These are phyloP conservation scores for Brenthis hecate DNA, from an alignment of 2,888 invertebrate genomes.

Conservation along the genomic window DNA sequence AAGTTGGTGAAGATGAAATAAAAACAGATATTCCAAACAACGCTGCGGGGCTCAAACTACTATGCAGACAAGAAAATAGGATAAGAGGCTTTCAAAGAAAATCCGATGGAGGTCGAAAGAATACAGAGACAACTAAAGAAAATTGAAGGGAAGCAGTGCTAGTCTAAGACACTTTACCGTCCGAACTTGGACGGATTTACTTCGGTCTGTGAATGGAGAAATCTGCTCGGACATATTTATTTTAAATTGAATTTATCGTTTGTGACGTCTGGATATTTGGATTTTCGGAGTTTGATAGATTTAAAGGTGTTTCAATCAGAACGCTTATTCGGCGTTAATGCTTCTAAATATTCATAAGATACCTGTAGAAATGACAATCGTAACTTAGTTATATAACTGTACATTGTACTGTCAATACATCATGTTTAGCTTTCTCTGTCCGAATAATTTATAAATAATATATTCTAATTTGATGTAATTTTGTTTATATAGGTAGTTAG, in stretches of 20 bases:
- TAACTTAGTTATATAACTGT: too few species aligned
- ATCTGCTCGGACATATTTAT: slow-evolving; percentile 28
- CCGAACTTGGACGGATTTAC: slow-evolving; percentile 34
- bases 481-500: too few species aligned
- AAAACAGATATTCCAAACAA: slow-evolving; percentile 32
- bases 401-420: too few species aligned
- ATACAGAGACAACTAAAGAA: slow-evolving; percentile 57
- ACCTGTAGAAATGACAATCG: too few species aligned
- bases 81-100: slow-evolving; percentile 56
- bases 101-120: slow-evolving; percentile 56
- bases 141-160: slow-evolving; percentile 47
- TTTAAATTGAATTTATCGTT: slow-evolving; percentile 32
- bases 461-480: too few species aligned
- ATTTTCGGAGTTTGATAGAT: slow-evolving; percentile 2
- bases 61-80: slow-evolving; percentile 48
- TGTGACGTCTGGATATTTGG: slow-evolving; percentile 13
- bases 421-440: too few species aligned
- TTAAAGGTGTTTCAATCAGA: not conserved
- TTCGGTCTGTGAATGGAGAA: slow-evolving; percentile 25
- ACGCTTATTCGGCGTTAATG: not conserved
- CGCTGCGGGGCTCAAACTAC: slow-evolving; percentile 38
- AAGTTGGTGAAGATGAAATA: slow-evolving; percentile 24
- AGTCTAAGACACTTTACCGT: slow-evolving; percentile 34
- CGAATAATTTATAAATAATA: too few species aligned
- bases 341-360: too few species aligned